phyloP scores from a whole-genome alignment of 2,113 vertebrate genomes.

The Strix aluco region DNA sequence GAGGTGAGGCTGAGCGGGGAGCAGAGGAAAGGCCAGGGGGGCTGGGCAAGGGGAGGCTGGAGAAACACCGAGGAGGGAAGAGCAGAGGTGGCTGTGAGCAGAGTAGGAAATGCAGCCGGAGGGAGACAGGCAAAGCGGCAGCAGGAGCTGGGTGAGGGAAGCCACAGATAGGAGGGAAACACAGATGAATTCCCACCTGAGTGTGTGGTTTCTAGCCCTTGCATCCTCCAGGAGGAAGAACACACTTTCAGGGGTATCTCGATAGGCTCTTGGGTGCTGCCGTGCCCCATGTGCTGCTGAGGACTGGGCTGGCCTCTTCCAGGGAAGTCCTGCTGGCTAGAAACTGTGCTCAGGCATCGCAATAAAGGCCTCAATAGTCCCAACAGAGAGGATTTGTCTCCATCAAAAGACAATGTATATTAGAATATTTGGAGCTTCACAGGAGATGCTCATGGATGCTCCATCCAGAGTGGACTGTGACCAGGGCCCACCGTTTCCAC shows the following conservation, averaged over 20 bases:
- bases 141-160: background rate
- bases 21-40: constrained; percentile 4
- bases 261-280: background rate
- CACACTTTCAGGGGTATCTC: background rate
- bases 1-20: background rate
- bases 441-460: background rate
- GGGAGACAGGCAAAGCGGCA: background rate
- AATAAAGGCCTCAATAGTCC: background rate
- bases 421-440: background rate
- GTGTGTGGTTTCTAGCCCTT: background rate
- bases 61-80: background rate
- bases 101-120: background rate
- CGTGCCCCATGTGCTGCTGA: background rate
- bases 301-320: background rate
- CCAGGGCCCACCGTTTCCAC: background rate
- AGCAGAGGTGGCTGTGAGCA: background rate
- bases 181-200: background rate
- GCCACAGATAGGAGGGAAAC: background rate
- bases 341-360: background rate
- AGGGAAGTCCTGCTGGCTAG: background rate
- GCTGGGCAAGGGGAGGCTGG: background rate
- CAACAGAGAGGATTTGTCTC: background rate
- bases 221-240: background rate
- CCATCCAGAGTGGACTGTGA: background rate
- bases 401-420: background rate